Base-by-base conservation (phyloP, 2,888 invertebrate species). In the Brachypalpus laphriformis region DNA sequence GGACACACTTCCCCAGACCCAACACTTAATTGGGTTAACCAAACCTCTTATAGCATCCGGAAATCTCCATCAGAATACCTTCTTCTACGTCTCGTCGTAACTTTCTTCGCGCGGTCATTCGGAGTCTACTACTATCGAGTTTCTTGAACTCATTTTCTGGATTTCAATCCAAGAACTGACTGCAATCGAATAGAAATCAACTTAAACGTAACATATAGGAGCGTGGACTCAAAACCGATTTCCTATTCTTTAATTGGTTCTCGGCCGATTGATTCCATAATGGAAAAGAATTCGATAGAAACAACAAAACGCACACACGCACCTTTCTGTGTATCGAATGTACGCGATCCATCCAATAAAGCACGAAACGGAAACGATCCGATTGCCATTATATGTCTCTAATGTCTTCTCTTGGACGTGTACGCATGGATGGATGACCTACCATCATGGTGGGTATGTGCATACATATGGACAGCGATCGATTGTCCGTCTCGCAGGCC, bases 201-300 rank as follows among this genome's bases (percentile, higher is more conserved):
- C 51, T 61, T 40, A 22, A 31, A 51, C 37, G 42, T 59, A 42
- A 59, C 66, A 45, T 80, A 34, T 66, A 45, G 45, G 42, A 65
- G n/a, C 34, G n/a, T 34, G 65, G 59, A 59, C 57, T 80, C 65
- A 74, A 66, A 74, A 80, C 65, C 49, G 59, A 42, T 51, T 75
- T 76, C 66, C 66, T 68, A 54, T 57, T 70, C 70, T 77, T 57
- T 82, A 77, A 71, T 82, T 77, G 71, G 57, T 82, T 82, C 57
- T 77, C 42, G 28, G 70, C 42, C 77, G 82, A 77, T 82, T 63
- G 76, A 76, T 76, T 71, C 70, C 70, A 68, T 68, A 54, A 66
- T 66, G 66, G 59, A 80, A 61, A 54, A 49, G 56, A 56, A 57
- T 63, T 56, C 59, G 34, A 47, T 37, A 71, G 57, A 71, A 71